These are phyloP conservation scores for Masnerella sp. DNA, from an alignment of 2,888 invertebrate genomes.

Conservation along the genomic window DNA sequence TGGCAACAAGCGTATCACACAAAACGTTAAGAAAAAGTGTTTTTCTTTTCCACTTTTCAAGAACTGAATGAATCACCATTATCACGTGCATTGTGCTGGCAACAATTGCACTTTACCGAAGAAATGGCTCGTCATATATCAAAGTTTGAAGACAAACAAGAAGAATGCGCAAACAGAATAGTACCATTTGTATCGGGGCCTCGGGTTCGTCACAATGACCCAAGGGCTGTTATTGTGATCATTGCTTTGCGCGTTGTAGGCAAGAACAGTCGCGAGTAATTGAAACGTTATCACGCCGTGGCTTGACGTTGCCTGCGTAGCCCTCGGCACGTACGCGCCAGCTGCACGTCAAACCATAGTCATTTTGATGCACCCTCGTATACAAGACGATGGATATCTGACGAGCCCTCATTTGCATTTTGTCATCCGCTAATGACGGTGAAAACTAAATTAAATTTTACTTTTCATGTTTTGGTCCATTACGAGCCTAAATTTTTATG, in stretches of 20 bases:
- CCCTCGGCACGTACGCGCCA: constrained; percentile 37
- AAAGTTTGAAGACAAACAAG: constrained; percentile 13
- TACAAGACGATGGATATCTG: background rate
- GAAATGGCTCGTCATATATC: constrained; percentile 11
- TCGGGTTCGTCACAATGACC: constrained; percentile 13
- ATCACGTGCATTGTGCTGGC: too few relatives aligned
- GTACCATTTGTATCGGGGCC: constrained; percentile 13
- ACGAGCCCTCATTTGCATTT: too few relatives aligned
- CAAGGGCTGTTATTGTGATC: constrained; percentile 37
- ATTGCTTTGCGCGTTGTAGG: constrained; percentile 30
- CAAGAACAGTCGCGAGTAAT: constrained; percentile 47
- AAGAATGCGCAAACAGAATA: constrained; percentile 25
- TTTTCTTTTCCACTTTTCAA: too few relatives aligned
- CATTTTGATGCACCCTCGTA: background rate
- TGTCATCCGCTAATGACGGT: too few relatives aligned
- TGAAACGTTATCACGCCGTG: constrained; percentile 51
- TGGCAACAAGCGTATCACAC: too few relatives aligned
- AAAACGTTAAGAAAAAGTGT: too few relatives aligned
- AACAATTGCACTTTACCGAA: background rate
- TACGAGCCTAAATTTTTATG: too few relatives aligned
- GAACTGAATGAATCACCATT: too few relatives aligned
- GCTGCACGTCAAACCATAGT: too few relatives aligned
- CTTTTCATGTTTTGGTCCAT: too few relatives aligned
- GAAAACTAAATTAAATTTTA: too few relatives aligned
- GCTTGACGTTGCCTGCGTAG: constrained; percentile 29